Conservation (phyloP, 2,888 invertebrate species). For the Athetis lepigone region DNA sequence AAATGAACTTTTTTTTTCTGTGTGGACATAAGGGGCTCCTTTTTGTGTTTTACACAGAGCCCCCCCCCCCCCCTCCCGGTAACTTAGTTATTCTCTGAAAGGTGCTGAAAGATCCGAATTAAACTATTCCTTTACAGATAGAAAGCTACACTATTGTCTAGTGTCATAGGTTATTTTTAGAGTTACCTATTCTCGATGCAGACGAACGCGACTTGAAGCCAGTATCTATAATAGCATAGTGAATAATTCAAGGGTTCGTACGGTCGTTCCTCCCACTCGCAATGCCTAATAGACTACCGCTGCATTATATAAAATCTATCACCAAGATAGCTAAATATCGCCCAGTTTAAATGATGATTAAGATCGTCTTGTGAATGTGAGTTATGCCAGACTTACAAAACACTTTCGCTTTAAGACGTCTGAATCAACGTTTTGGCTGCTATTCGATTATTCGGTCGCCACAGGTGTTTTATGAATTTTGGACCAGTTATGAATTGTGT, state of each 20-base stretch:
- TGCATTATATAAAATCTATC: slow-evolving; percentile 31
- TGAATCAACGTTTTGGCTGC: slow-evolving; percentile 51
- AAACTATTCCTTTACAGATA: background rate
- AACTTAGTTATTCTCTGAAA: too few relatives aligned
- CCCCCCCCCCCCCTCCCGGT: too few relatives aligned
- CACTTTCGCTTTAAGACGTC: slow-evolving; percentile 21
- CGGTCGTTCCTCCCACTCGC: slow-evolving; percentile 52
- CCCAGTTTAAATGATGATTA: slow-evolving; percentile 33
- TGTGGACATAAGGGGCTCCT: too few relatives aligned
- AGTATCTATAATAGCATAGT: background rate
- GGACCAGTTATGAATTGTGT: slow-evolving; percentile 31
- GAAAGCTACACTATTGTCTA: background rate
- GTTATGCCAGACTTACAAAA: slow-evolving; percentile 27
- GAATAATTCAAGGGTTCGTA: slow-evolving; percentile 38
- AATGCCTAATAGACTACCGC: slow-evolving; percentile 23
- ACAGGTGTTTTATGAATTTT: slow-evolving; percentile 30
- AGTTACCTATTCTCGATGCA: too few relatives aligned
- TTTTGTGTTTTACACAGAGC: too few relatives aligned
- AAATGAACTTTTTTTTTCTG: too few relatives aligned
- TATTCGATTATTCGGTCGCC: slow-evolving; percentile 22
- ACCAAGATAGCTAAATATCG: slow-evolving; percentile 14
- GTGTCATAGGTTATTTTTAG: too few relatives aligned
- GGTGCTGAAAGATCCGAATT: background rate
- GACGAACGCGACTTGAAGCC: too few relatives aligned
- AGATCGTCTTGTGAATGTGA: slow-evolving; percentile 18